These are phyloP conservation scores for Holothuria leucospilota DNA, from an alignment of 53 echinoderm and acorn worm genomes.

Conservation along the genomic window DNA sequence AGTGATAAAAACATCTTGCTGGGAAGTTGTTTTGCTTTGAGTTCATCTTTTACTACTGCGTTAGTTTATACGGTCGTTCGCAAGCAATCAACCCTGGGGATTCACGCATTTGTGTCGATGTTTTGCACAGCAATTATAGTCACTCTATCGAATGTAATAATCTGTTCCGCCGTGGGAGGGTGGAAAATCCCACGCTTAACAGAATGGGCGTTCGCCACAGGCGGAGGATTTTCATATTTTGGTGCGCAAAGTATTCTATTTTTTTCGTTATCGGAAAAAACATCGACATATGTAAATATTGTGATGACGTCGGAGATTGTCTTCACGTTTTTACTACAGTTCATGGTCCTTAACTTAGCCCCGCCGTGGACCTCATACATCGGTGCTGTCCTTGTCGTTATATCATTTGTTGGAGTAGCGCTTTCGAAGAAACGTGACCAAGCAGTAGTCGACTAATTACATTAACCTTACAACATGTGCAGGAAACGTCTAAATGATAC, in stretches of 20 bases:
- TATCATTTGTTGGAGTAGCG: slow-evolving; percentile 5
- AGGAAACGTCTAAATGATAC: too few species aligned
- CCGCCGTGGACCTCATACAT: slow-evolving; percentile 10
- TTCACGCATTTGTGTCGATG: neutral
- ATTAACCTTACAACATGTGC: too few species aligned
- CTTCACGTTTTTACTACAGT: slow-evolving; percentile 4
- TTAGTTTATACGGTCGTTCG: neutral
- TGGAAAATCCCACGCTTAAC: neutral
- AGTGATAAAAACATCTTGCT: neutral
- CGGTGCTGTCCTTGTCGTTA: neutral
- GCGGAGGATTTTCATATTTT: neutral
- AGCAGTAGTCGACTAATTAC: too few species aligned
- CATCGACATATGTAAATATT: slow-evolving; percentile 7
- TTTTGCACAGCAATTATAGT: neutral
- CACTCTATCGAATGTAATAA: neutral
- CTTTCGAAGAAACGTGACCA: too few species aligned
- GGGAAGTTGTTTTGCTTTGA: neutral
- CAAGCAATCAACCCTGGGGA: slow-evolving; percentile 7
- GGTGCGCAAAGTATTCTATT: neutral
- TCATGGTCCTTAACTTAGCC: neutral
- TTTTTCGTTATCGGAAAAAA: neutral
- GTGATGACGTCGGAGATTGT: neutral
- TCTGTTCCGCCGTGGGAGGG: neutral
- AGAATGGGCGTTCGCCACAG: neutral
- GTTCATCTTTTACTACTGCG: neutral